A percentile compares a stretch with the other conserved stretches of the same genome.
Evolutionary conservation across 2,797 vertebrate species (phyloP).

Genomic region (Sternarchorhynchus goeldii): DNA sequence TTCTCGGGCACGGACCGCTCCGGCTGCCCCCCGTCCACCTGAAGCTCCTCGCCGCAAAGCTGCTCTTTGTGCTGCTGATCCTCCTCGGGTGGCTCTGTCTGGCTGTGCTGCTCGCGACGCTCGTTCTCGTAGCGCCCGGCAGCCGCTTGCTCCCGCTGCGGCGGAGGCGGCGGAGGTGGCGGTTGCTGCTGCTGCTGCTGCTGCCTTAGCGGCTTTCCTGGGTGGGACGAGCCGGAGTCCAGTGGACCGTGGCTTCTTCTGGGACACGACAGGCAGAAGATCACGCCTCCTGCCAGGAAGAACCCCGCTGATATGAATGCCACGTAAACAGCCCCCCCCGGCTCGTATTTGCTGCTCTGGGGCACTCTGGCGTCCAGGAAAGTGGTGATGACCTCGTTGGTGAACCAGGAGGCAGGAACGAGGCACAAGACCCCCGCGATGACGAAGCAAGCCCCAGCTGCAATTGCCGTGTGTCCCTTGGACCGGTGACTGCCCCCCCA

Average conservation of each 20-base stretch:
- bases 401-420: constrained; percentile 88
- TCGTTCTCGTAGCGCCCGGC: constrained; percentile 31
- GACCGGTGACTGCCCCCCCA: constrained; percentile 81
- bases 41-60: constrained; percentile 51
- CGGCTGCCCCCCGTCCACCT: constrained; percentile 29
- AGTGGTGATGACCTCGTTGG: constrained; percentile 81
- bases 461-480: constrained; percentile 82
- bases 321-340: constrained; percentile 86
- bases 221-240: constrained; percentile 61
- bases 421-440: constrained; percentile 80
- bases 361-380: constrained; percentile 84
- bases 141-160: constrained; percentile 28
- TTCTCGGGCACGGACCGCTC: constrained; percentile 48
- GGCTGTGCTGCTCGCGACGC: constrained; percentile 54
- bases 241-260: constrained; percentile 67
- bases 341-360: constrained; percentile 85
- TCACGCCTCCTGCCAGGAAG: constrained; percentile 81
- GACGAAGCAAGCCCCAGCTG: constrained; percentile 84
- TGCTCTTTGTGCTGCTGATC: constrained; percentile 50
- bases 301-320: constrained; percentile 87
- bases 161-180: constrained; percentile 32
- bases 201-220: constrained; percentile 38
- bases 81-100: constrained; percentile 56
- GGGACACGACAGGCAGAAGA: constrained; percentile 86
- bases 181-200: constrained; percentile 34